phyloP scores from a whole-genome alignment of 2,888 invertebrate genomes.

The Cephalotes varians region DNA sequence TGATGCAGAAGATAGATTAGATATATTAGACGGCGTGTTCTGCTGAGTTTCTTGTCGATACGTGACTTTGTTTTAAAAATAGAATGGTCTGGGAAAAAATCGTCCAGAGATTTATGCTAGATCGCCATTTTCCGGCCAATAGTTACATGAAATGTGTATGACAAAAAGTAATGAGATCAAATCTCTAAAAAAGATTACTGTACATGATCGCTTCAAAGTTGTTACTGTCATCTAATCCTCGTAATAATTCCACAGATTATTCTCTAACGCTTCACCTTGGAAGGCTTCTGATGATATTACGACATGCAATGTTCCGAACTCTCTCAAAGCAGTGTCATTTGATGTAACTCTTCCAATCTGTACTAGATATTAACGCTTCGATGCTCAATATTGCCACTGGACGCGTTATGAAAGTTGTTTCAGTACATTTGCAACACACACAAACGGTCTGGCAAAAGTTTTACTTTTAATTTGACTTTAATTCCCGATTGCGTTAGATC shows the following conservation, averaged over 20 bases:
- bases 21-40: constrained; percentile 44
- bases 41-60: constrained; percentile 63
- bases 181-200: background rate
- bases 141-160: background rate
- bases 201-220: background rate
- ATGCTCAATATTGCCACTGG: background rate
- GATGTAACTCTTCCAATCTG: background rate
- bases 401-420: background rate
- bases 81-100: constrained; percentile 34
- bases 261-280: background rate
- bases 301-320: background rate
- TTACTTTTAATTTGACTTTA: background rate
- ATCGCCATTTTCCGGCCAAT: background rate
- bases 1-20: constrained; percentile 57
- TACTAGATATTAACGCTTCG: background rate
- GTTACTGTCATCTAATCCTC: background rate
- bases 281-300: background rate
- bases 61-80: constrained; percentile 51
- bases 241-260: constrained; percentile 1
- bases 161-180: constrained; percentile 1
- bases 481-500: constrained; percentile 19
- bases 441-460: background rate
- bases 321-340: background rate
- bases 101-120: background rate
- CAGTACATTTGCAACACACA: background rate